These are phyloP conservation scores for Seison nebaliae DNA, from an alignment of 1,140 invertebrate genomes.

Conservation along the genomic window DNA sequence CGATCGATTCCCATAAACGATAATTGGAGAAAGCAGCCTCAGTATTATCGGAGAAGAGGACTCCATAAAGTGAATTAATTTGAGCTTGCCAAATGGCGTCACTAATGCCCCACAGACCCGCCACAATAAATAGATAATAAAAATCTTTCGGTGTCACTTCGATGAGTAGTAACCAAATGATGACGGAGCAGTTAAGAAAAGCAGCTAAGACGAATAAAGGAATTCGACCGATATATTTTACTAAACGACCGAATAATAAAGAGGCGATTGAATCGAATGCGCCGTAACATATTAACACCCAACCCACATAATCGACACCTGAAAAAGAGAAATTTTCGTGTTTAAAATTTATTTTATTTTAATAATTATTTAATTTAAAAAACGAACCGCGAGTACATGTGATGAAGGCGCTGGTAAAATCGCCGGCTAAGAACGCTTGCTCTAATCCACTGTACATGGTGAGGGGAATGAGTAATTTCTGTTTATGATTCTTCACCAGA, in stretches of 20 bases:
- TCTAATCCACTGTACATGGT: conserved; percentile 88
- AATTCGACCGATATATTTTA: conserved; percentile 62
- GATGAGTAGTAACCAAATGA: conserved; percentile 36
- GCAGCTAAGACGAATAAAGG: conserved; percentile 49
- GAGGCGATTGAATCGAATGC: conserved; percentile 63
- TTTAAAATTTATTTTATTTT: conserved; percentile 15
- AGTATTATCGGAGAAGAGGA: conserved; percentile 58
- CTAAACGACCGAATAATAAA: conserved; percentile 56
- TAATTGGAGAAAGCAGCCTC: conserved; percentile 89
- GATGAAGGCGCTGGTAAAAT: conserved; percentile 48
- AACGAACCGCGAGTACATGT: background rate
- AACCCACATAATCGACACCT: conserved; percentile 63
- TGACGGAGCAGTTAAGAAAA: conserved; percentile 17
- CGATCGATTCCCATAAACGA: conserved; percentile 57
- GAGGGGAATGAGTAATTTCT: conserved; percentile 67
- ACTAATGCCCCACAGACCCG: conserved; percentile 62
- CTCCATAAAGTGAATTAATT: conserved; percentile 67
- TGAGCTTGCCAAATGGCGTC: conserved; percentile 73
- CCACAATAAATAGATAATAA: conserved; percentile 53
- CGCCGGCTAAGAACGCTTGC: conserved; percentile 72
- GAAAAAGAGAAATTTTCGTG: conserved; percentile 2
- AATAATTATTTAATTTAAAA: conserved; percentile 13
- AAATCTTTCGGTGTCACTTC: conserved; percentile 46
- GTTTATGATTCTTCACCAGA: conserved; percentile 39
- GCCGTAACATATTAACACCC: conserved; percentile 79